Evolutionary conservation across 2,797 vertebrate genomes (phyloP).

Genomic region (Emydoidea blandingii): DNA sequence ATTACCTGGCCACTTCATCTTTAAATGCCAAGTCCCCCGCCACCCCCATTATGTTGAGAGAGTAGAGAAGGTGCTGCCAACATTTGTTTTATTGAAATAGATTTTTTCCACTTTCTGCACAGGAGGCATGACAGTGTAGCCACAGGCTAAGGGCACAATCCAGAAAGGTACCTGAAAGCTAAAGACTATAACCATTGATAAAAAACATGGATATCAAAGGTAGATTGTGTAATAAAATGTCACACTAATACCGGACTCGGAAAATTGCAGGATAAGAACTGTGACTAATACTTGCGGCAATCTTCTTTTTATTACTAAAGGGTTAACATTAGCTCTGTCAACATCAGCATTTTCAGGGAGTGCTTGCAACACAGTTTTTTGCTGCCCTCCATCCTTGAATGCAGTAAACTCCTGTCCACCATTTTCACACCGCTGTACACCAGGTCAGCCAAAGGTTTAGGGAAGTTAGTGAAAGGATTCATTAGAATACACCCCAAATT

Average conservation of each 20-base stretch:
- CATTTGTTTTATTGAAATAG: not conserved
- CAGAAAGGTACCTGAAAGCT: not conserved
- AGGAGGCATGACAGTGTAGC: not conserved
- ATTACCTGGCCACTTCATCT: not conserved
- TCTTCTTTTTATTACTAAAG: not conserved
- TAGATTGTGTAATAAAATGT: not conserved
- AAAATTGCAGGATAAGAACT: not conserved
- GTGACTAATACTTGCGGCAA: not conserved
- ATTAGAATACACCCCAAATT: not conserved
- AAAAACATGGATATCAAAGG: not conserved
- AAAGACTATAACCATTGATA: fast-evolving
- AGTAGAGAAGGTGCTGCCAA: not conserved
- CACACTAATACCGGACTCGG: fast-evolving
- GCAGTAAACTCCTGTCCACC: not conserved
- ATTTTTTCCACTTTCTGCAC: not conserved
- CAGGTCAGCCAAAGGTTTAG: not conserved
- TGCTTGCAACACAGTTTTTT: not conserved
- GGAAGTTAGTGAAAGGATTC: not conserved
- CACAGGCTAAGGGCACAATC: not conserved
- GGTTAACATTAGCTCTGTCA: not conserved
- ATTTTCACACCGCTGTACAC: not conserved
- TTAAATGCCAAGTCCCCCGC: not conserved
- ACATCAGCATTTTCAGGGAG: not conserved
- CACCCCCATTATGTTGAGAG: not conserved
- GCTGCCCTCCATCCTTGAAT: not conserved